Evolutionary conservation across 1,140 invertebrate species (phyloP).

Genomic region (Drosophila pseudoobscura): DNA sequence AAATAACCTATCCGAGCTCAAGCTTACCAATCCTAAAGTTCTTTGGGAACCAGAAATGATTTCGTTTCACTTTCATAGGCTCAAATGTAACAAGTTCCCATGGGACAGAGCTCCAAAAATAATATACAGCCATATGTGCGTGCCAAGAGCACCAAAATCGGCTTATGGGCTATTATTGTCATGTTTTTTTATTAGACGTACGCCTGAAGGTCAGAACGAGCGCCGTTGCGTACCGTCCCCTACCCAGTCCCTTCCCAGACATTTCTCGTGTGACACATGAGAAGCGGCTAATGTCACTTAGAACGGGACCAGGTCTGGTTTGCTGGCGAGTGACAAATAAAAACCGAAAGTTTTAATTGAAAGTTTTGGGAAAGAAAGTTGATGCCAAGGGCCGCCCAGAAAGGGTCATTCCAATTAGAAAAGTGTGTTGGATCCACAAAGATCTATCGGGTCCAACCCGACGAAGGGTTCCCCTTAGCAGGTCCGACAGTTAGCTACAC

Average conservation of each 20-base stretch:
- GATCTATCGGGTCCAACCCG: conserved; percentile 30
- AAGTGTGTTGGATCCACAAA: conserved; percentile 51
- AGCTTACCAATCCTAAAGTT: no score
- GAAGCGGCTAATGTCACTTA: conserved; percentile 35
- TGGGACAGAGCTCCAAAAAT: conserved; percentile 2
- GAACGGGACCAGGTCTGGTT: conserved; percentile 49
- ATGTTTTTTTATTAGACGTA: neutral
- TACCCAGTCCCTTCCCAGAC: no score
- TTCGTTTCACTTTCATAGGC: conserved; percentile 23
- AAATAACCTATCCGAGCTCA: neutral
- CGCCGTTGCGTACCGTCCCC: no score
- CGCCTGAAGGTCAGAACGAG: conserved; percentile 39
- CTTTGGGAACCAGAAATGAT: neutral
- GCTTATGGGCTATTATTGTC: conserved; percentile 23
- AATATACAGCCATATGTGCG: neutral
- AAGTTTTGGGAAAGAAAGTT: conserved; percentile 71
- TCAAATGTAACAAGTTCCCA: conserved; percentile 20
- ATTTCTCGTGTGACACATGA: conserved; percentile 50
- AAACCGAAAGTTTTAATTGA: conserved; percentile 78
- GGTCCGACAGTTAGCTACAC: conserved; percentile 41
- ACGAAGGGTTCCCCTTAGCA: conserved; percentile 20
- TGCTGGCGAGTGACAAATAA: conserved; percentile 19
- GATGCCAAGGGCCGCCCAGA: conserved; percentile 35
- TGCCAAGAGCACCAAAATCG: conserved; percentile 26
- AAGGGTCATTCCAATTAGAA: conserved; percentile 57